Base-by-base conservation (phyloP, 2,888 invertebrate genomes). In the Tribolium freemani region DNA sequence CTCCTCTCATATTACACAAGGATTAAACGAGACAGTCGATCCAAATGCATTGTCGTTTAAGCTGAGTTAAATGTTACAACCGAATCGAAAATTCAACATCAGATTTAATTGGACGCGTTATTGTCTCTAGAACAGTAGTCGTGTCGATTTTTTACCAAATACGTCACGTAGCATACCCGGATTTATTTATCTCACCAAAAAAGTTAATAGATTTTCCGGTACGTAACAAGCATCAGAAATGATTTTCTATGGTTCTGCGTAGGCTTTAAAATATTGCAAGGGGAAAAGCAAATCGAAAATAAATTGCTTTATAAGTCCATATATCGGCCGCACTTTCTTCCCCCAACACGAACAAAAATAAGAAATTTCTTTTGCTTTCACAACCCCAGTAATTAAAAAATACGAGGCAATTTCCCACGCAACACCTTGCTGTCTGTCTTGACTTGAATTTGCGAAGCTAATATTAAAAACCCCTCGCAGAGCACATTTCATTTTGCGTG, bases 1-100 rank as follows among this genome's bases (percentile, higher is more conserved):
- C 77, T 69, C 75, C 71, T 66, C 26, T 70, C 72, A 66, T 74
- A 73, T 72, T 71, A 57, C 68, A 74, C 73, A 48, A 69, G 69
- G 71, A 75, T 76, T 73, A 74, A 70, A 16, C 20, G 13, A 26
- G 26, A 10, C 63, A 63, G 44, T 58, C 45, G 57, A 58, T 58
- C 57, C 31, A 56, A 38, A 56, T 31, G 38, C 38, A 20, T 51
- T 51, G 51, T 16, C 51, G 20, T 13, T 51, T 51, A 20, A 51
- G 51, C 51, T n/a, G 51, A 20, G 20, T 20, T 51, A 51, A 51
- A 51, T 51, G 51, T 6, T 20, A 20, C 6, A 51, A 51, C 51
- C 48, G 10, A 16, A 48, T 48, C 48, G 48, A 48, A 48, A 48
- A 48, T 48, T 13, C 48, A 48, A 20, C 51, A 51, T 13, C 20